Conservation (phyloP, 2,113 vertebrate genomes). For the Podocnemis expansa region DNA sequence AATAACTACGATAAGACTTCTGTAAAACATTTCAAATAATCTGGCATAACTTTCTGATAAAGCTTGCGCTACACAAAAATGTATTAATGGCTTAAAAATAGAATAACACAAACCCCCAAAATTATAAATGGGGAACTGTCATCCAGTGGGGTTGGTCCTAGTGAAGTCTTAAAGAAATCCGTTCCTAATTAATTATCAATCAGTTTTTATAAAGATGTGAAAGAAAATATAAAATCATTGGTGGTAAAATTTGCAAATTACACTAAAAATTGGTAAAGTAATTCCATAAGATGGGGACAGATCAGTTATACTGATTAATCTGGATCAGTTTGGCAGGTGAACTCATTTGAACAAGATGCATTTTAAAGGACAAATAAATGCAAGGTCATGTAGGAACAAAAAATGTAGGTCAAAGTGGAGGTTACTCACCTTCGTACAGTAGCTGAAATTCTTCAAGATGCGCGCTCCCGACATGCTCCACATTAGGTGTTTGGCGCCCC, state of each 20-base stretch:
- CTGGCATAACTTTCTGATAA: not conserved
- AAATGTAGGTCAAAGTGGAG: not conserved
- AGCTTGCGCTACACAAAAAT: not conserved
- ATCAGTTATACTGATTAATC: not conserved
- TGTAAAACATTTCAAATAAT: not conserved
- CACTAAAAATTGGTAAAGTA: not conserved
- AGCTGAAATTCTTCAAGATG: too few species aligned
- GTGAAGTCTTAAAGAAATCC: not conserved
- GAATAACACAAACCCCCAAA: not conserved
- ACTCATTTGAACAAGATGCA: not conserved
- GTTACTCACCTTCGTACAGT: too few species aligned
- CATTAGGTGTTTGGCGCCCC: too few species aligned
- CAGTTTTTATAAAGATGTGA: not conserved
- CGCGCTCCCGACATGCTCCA: too few species aligned
- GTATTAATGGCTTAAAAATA: not conserved
- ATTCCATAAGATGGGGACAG: not conserved
- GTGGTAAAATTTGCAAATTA: not conserved
- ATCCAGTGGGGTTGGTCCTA: constrained; percentile 2
- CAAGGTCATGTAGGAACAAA: not conserved
- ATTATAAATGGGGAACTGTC: not conserved
- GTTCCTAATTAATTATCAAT: not conserved
- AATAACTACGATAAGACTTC: not conserved
- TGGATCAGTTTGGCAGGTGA: not conserved
- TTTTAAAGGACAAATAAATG: not conserved
- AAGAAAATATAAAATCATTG: not conserved